Percentiles rank a stretch among this genome's conserved stretches.
These are phyloP conservation scores for Brienomyrus brachyistius DNA, from an alignment of 2,113 vertebrate species.

Conservation along the genomic window DNA sequence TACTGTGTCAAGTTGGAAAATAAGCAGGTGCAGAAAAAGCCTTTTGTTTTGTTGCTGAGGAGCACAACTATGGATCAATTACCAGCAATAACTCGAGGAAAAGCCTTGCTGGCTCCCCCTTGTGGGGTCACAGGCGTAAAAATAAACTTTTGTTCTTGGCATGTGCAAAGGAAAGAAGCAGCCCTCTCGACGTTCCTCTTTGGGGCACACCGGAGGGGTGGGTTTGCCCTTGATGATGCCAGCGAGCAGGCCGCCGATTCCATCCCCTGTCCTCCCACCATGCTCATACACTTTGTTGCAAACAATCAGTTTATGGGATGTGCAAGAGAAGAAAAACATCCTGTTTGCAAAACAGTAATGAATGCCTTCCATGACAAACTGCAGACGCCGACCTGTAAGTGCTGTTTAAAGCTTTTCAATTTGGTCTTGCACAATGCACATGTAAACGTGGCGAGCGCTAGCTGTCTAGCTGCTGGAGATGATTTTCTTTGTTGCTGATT, in stretches of 20 bases:
- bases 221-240: not conserved
- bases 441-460: not conserved
- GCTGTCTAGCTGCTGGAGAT: not conserved
- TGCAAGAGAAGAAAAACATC: not conserved
- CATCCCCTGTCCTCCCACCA: not conserved
- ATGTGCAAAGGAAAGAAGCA: not conserved
- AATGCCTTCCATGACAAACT: not conserved
- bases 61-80: not conserved
- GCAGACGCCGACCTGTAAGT: not conserved
- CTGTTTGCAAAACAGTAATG: not conserved
- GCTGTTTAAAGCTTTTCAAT: not conserved
- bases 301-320: not conserved
- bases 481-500: not conserved
- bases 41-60: not conserved
- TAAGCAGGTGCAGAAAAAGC: not conserved
- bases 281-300: not conserved
- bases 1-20: not conserved
- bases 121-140: not conserved
- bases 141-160: not conserved
- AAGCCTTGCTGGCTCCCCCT: not conserved
- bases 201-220: not conserved
- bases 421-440: not conserved
- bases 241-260: not conserved
- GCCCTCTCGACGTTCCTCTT: not conserved
- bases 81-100: not conserved